phyloP scores from a whole-genome alignment of 2,888 invertebrate species.

The Merodon equestris region DNA sequence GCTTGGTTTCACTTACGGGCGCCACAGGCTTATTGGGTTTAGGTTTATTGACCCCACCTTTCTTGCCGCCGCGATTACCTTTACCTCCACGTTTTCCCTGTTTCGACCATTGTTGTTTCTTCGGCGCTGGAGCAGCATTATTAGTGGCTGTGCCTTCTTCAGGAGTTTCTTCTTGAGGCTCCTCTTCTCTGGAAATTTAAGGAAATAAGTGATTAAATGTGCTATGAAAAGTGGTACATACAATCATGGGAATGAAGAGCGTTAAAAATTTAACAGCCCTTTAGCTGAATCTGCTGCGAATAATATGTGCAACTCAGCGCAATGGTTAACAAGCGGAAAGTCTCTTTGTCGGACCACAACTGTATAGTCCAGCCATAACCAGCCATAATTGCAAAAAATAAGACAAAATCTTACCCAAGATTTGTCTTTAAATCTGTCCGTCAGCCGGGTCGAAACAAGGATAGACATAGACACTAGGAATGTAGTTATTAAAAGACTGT shows the following conservation, averaged over 20 bases:
- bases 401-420: too few species aligned
- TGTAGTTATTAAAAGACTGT: too few species aligned
- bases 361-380: too few species aligned
- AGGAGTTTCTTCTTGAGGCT: conserved; percentile 76
- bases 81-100: conserved; percentile 82
- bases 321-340: too few species aligned
- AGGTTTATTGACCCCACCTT: conserved; percentile 75
- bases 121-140: conserved; percentile 78
- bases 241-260: neutral
- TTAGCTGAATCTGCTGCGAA: too few species aligned
- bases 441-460: too few species aligned
- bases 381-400: too few species aligned
- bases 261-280: neutral
- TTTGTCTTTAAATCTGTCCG: too few species aligned
- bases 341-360: too few species aligned
- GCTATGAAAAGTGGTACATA: neutral
- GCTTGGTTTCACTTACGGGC: conserved; percentile 64
- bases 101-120: conserved; percentile 91
- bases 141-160: conserved; percentile 75
- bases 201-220: too few species aligned
- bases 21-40: conserved; percentile 77
- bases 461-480: too few species aligned
- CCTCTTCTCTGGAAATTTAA: conserved; percentile 69
- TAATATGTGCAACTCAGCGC: too few species aligned
- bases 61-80: conserved; percentile 80